Evolutionary conservation across 35 echinoderm and acorn worm genomes (phyloP).

Genomic region (Ptychodera flava): DNA sequence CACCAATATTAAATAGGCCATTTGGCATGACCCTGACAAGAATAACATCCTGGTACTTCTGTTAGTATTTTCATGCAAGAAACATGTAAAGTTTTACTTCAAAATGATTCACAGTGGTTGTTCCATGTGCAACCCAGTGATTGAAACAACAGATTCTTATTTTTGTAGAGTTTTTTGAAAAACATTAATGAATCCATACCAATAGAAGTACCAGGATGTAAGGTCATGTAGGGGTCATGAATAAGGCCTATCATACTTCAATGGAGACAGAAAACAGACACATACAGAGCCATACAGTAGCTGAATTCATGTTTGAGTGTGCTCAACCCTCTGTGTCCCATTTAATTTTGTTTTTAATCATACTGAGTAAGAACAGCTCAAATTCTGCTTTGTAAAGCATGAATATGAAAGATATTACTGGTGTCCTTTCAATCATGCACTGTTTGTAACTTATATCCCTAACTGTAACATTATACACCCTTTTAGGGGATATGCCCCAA

Average conservation of each 20-base stretch:
- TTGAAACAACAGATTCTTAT: too few relatives aligned
- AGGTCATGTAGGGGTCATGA: too few relatives aligned
- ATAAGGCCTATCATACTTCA: neutral
- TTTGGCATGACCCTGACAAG: too few relatives aligned
- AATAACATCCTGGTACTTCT: too few relatives aligned
- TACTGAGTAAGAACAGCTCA: neutral
- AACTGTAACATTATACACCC: neutral
- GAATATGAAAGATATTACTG: neutral
- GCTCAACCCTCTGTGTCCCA: neutral
- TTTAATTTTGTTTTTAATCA: neutral
- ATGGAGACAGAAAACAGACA: neutral
- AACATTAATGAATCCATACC: too few relatives aligned
- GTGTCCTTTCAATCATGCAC: neutral
- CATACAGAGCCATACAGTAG: neutral
- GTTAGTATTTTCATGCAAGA: too few relatives aligned
- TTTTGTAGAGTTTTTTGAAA: too few relatives aligned
- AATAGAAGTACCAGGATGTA: too few relatives aligned
- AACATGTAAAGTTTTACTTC: too few relatives aligned
- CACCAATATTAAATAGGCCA: too few relatives aligned
- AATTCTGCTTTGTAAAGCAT: neutral
- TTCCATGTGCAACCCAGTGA: too few relatives aligned
- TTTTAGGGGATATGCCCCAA: neutral
- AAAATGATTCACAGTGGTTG: too few relatives aligned
- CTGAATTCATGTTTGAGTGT: neutral
- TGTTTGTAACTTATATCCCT: neutral